Evolutionary conservation across 2,797 vertebrate species (phyloP).

Genomic region (Columba guinea): DNA sequence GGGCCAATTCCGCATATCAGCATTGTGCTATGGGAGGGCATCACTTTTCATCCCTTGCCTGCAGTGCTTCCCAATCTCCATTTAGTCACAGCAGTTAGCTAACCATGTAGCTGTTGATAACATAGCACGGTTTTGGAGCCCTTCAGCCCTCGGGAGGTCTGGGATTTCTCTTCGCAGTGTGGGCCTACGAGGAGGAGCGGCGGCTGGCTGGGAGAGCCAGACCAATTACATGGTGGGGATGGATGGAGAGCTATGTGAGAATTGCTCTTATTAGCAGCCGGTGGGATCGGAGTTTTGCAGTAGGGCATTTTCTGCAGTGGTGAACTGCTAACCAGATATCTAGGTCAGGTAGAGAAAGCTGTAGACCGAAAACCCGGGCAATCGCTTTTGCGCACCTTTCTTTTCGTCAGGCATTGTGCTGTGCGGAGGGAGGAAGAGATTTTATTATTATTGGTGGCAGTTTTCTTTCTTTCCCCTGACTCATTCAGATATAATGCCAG

Average conservation of each 20-base stretch:
- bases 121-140: constrained; percentile 50
- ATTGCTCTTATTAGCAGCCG: constrained; percentile 52
- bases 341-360: constrained; percentile 38
- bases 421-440: neutral
- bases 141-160: constrained; percentile 78
- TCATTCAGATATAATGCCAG: neutral
- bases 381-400: neutral
- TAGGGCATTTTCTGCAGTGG: constrained; percentile 29
- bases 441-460: neutral
- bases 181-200: constrained; percentile 81
- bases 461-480: neutral
- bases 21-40: constrained; percentile 75
- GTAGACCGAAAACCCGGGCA: neutral
- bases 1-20: constrained; percentile 77
- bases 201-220: constrained; percentile 83
- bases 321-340: constrained; percentile 34
- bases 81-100: constrained; percentile 81
- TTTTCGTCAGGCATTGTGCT: neutral
- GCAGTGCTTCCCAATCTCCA: constrained; percentile 74
- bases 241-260: constrained; percentile 70
- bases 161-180: constrained; percentile 79
- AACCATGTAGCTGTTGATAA: constrained; percentile 82
- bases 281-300: constrained; percentile 15
- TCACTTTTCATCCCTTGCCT: constrained; percentile 81
- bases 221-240: constrained; percentile 73